Base-by-base conservation (phyloP, 1,140 invertebrate species). In the Monochamus saltuarius region DNA sequence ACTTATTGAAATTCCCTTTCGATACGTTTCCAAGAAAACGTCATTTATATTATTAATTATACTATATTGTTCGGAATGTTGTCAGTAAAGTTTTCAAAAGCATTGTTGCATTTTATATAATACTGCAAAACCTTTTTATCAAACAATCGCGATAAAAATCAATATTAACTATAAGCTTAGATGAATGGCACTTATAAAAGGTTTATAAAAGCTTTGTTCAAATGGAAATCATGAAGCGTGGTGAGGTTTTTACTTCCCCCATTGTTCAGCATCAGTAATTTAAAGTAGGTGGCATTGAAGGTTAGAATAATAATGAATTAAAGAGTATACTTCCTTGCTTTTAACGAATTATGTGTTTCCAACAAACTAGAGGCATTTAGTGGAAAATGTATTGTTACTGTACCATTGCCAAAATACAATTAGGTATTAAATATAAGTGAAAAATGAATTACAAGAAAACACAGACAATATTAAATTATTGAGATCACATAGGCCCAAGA, bases 131-230 rank as follows among this genome's bases (percentile, higher is more conserved):
- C 40, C 53, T 56, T 56, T 56, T 45, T 56, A 56, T 56, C 53
- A 45, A 56, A 56, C 53, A 56, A 56, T 56, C 53, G n/a, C 22
- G 22, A 43, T 42, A 36, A 45, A 56, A 56, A 56, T 56, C 53
- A 56, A 56, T 56, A 56, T 56, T 56, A 56, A 56, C 53, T 56
- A 56, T 56, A 56, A 45, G 29, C 40, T 36, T 17, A 9, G 42
- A 56, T 45, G 53, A 56, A 56, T 40, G 53, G 37, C 53, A 39
- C 38, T 56, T 42, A 56, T 56, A 56, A 56, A 56, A 56, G 53
- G 53, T 56, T 56, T 56, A 56, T 56, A 56, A 56, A 56, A 56
- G 53, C 53, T 56, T 56, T 56, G 53, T 56, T 56, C 53, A 35
- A 56, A 56, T 56, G 53, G 53, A 45, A 56, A 56, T 56, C 39